These are phyloP conservation scores for Glyphotaelius pellucidus DNA, from an alignment of 2,888 invertebrate species.

Conservation along the genomic window DNA sequence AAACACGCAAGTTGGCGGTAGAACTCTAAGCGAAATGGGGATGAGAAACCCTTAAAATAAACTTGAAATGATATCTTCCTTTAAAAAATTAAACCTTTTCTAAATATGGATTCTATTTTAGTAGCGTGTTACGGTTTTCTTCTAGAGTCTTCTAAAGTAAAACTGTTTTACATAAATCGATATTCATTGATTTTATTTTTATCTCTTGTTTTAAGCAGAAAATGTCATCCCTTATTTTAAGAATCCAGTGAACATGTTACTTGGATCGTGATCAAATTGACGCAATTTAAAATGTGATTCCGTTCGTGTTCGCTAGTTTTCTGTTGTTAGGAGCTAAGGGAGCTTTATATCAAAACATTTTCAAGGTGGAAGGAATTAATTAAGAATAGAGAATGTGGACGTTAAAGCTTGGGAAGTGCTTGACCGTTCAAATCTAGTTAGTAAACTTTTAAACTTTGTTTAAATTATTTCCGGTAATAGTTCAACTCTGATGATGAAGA, in stretches of 20 bases:
- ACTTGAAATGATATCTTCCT: background rate
- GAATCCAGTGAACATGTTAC: background rate
- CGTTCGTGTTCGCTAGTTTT: background rate
- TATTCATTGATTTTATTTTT: slow-evolving; percentile 2
- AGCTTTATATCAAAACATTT: background rate
- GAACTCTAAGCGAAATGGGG: background rate
- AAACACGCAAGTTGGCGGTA: background rate
- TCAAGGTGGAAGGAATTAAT: background rate
- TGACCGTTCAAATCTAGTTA: background rate
- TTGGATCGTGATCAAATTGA: background rate
- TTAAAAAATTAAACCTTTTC: background rate
- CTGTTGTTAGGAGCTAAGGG: background rate
- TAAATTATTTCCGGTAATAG: too few species aligned
- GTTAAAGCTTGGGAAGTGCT: background rate
- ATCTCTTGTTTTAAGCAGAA: slow-evolving; percentile 13
- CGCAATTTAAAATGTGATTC: background rate
- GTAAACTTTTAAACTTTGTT: too few species aligned
- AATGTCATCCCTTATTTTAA: slow-evolving; percentile 6
- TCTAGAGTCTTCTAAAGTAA: background rate
- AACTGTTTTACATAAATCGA: background rate
- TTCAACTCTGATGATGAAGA: too few species aligned
- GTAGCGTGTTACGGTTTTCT: background rate
- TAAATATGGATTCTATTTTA: background rate
- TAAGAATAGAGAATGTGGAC: background rate
- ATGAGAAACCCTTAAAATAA: background rate